These are phyloP conservation scores for Dryadula phaetusa DNA, from an alignment of 2,888 invertebrate species.

Conservation along the genomic window DNA sequence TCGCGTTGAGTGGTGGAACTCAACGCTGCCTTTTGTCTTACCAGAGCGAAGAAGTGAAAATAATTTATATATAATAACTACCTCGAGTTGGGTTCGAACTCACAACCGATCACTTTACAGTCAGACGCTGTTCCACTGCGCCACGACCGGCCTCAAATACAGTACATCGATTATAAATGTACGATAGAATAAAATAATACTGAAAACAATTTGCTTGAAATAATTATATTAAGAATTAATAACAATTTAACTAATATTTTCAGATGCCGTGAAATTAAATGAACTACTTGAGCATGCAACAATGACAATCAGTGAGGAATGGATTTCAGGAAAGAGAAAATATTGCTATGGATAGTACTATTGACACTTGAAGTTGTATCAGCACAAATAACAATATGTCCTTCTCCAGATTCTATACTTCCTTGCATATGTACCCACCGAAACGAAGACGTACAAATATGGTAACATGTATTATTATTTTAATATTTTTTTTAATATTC, in stretches of 20 bases:
- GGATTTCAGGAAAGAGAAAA: constrained; percentile 66
- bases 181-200: background rate
- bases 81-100: too few relatives aligned
- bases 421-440: constrained; percentile 93
- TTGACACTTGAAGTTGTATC: constrained; percentile 52
- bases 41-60: too few relatives aligned
- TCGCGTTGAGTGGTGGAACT: too few relatives aligned
- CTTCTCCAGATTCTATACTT: constrained; percentile 89
- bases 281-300: constrained; percentile 60
- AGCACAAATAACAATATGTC: constrained; percentile 83
- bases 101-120: too few relatives aligned
- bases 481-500: background rate
- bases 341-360: constrained; percentile 65
- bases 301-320: constrained; percentile 76
- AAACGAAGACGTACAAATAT: constrained; percentile 92
- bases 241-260: constrained; percentile 24
- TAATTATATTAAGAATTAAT: too few relatives aligned
- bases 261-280: constrained; percentile 26
- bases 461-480: constrained; percentile 78
- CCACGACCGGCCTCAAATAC: too few relatives aligned
- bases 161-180: background rate
- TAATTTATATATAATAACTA: too few relatives aligned
- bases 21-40: too few relatives aligned
- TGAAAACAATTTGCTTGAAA: too few relatives aligned
- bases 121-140: too few relatives aligned